phyloP scores from a whole-genome alignment of 2,113 vertebrate species.

The Eidolon helvum region DNA sequence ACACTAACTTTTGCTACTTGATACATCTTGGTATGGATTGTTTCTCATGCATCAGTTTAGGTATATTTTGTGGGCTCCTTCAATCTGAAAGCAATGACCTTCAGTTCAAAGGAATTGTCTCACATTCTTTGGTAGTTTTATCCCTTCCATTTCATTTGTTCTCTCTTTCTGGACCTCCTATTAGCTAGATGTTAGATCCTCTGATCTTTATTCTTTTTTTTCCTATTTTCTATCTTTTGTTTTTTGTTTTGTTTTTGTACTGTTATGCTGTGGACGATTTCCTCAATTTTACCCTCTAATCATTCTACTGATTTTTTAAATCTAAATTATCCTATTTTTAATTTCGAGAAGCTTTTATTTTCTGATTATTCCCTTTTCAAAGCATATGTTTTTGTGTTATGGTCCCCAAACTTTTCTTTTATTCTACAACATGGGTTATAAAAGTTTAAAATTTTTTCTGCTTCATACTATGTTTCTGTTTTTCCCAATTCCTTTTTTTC shows the following conservation, averaged over 20 bases:
- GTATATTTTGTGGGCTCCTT: not conserved
- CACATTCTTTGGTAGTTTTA: not conserved
- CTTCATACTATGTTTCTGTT: slow-evolving; percentile 12
- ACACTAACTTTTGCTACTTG: not conserved
- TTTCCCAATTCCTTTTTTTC: not conserved
- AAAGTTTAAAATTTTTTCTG: not conserved
- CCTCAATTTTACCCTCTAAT: not conserved
- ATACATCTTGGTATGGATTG: not conserved
- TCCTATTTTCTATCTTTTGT: not conserved
- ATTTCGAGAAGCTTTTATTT: not conserved
- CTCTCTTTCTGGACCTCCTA: not conserved
- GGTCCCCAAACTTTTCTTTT: not conserved
- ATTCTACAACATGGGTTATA: not conserved
- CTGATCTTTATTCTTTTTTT: not conserved
- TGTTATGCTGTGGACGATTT: not conserved
- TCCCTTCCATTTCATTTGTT: not conserved
- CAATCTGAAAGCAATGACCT: not conserved
- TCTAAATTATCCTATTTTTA: not conserved
- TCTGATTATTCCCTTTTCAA: not conserved
- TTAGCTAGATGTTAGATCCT: not conserved
- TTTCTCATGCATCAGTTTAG: not conserved
- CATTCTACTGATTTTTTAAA: not conserved
- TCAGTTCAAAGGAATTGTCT: not conserved
- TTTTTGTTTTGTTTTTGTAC: not conserved
- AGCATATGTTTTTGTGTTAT: not conserved